Evolutionary conservation across 2,888 invertebrate species (phyloP), one percentile per base, ranked within the genome.

Genomic region (Chydorus sphaericus): DNA sequence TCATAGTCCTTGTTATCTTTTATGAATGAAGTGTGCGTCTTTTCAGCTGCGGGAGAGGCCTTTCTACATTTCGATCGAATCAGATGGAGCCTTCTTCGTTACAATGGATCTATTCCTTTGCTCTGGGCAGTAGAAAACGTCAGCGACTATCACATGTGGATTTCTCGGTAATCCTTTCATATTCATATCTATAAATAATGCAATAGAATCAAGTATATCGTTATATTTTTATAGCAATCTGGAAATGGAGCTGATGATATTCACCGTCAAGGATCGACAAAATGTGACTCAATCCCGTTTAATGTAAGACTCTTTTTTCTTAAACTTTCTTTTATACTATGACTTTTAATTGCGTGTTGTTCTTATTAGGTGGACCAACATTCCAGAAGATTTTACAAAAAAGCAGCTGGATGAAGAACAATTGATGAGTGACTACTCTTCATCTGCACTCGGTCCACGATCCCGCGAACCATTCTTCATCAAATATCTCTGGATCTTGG

Each of bases 351-450:
- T n/a, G n/a, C n/a, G n/a, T n/a, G n/a, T n/a, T n/a, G n/a, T n/a
- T n/a, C n/a, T n/a, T n/a, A n/a, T n/a, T n/a, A 44, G 44, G n/a
- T 44, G 44, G 44, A 44, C 44, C 6, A 44, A 44, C 26, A 23
- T 44, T 23, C 44, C 44, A 3, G 44, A 44, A 44, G 26, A 26
- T 23, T 26, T 26, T 23, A 26, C 28, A 11, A 44, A 23, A 18
- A 23, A 23, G 10, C 44, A 44, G 28, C 10, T 44, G 26, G 44
- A 44, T 6, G 11, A 44, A 4, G 44, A 26, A 3, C 14, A n/a
- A n/a, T n/a, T 44, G 14, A 44, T 26, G 26, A 44, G 18, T 20
- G 44, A 23, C 8, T n/a, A 23, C n/a, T 8, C 44, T 4, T 44
- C 23, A 14, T 26, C 28, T 23, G 4, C 44, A 1, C 23, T 14